These are phyloP conservation scores for Aphelenchoides besseyi DNA, from an alignment of 1,140 invertebrate genomes.

Conservation along the genomic window DNA sequence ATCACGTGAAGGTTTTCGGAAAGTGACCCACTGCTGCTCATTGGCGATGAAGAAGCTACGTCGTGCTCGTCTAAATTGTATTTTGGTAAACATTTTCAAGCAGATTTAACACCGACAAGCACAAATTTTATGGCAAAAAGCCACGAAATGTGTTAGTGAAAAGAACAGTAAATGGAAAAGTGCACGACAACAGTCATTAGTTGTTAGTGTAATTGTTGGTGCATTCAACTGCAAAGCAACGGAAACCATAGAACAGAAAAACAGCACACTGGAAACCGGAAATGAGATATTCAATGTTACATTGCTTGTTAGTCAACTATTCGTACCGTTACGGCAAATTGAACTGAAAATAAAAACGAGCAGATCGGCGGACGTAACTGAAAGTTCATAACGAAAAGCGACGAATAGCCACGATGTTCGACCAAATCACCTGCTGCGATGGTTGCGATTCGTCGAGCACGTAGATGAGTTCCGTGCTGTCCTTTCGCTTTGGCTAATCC, in stretches of 20 bases:
- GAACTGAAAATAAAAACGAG: constrained; percentile 7
- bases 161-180: neutral
- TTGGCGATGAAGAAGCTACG: constrained; percentile 44
- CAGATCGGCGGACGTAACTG: constrained; percentile 1
- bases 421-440: neutral
- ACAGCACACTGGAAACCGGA: constrained; percentile 19
- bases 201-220: no score
- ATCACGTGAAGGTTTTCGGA: constrained; percentile 56
- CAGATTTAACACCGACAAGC: no score
- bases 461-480: neutral
- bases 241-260: constrained; percentile 30
- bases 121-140: no score
- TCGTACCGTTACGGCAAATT: neutral
- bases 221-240: constrained; percentile 38
- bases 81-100: no score
- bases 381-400: constrained; percentile 1
- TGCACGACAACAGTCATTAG: constrained; percentile 24
- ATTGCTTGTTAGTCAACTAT: no score
- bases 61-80: constrained; percentile 58
- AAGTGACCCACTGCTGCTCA: constrained; percentile 51
- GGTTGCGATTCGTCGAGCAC: neutral
- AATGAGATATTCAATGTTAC: neutral
- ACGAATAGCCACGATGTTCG: neutral
- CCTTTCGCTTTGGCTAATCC: neutral
- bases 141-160: neutral